A percentile compares a stretch with the other conserved stretches of the same genome.
These are phyloP conservation scores for Myiopsitta monachus DNA, from an alignment of 2,113 vertebrate species.

Conservation along the genomic window DNA sequence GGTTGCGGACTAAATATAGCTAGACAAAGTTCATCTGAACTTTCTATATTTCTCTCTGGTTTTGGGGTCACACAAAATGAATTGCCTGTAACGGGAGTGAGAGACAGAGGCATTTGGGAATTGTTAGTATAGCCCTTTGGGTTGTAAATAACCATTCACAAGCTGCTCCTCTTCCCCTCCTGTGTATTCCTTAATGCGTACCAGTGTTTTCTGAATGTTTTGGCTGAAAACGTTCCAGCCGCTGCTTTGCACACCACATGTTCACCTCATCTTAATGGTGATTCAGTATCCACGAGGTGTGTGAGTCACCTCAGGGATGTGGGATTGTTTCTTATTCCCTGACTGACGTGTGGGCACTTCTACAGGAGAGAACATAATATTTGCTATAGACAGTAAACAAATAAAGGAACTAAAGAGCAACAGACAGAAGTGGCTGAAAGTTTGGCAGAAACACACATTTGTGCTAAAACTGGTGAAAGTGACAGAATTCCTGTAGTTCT, in stretches of 20 bases:
- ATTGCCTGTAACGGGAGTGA: not conserved
- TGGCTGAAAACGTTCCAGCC: constrained; percentile 6
- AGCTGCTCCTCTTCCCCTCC: not conserved
- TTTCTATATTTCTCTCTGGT: not conserved
- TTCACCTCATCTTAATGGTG: constrained; percentile 38
- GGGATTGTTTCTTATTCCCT: constrained; percentile 39
- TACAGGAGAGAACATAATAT: not conserved
- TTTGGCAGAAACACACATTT: not conserved
- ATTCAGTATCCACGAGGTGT: constrained; percentile 54
- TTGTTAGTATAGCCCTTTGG: not conserved
- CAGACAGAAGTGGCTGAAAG: not conserved
- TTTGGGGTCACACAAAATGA: not conserved
- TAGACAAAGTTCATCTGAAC: not conserved
- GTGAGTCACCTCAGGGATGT: constrained; percentile 55
- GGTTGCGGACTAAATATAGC: not conserved
- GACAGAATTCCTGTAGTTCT: not conserved
- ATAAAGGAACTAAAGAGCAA: not conserved
- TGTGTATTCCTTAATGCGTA: not conserved
- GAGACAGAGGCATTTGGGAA: not conserved
- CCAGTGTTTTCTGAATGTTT: constrained; percentile 17
- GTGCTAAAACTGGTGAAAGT: not conserved
- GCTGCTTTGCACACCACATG: constrained; percentile 7
- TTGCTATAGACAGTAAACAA: constrained; percentile 3
- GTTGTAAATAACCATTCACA: not conserved
- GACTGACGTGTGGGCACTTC: not conserved